Conservation (phyloP, 2,797 vertebrate genomes). For the Pygocentrus nattereri region DNA sequence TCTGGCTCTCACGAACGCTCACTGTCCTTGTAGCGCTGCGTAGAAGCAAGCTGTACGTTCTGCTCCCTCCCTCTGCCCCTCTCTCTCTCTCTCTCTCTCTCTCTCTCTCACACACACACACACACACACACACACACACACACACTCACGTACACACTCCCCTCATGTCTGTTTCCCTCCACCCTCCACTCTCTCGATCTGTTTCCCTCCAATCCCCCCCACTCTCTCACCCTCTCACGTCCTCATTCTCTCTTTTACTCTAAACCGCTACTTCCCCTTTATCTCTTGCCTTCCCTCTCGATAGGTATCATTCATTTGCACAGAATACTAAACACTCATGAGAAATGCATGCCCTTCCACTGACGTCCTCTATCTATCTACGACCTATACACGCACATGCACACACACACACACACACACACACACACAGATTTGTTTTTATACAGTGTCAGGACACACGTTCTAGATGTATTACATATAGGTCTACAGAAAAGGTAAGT, state of each 20-base stretch:
- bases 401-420: not conserved
- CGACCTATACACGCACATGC: constrained; percentile 30
- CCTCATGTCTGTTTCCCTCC: constrained; percentile 31
- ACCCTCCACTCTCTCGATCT: too few relatives aligned
- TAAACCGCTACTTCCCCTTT: constrained; percentile 42
- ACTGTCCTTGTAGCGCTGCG: constrained; percentile 64
- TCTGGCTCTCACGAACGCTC: constrained; percentile 42
- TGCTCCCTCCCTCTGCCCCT: constrained; percentile 53
- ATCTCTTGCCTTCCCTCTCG: constrained; percentile 9
- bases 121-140: too few relatives aligned
- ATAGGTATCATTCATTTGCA: constrained; percentile 17
- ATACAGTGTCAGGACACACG: not conserved
- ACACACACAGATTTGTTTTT: not conserved
- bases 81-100: constrained; percentile 52
- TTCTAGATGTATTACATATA: not conserved
- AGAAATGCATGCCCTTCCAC: constrained; percentile 24
- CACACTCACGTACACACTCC: too few relatives aligned
- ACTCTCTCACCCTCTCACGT: constrained; percentile 52
- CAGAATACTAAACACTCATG: constrained; percentile 14
- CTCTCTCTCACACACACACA: constrained; percentile 56
- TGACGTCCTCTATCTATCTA: constrained; percentile 34
- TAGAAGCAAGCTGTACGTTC: constrained; percentile 52
- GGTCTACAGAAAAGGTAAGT: not conserved
- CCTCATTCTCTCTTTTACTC: constrained; percentile 6
- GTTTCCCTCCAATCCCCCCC: constrained; percentile 46